phyloP scores from a whole-genome alignment of 2,113 vertebrate genomes.

The Cromileptes altivelis region DNA sequence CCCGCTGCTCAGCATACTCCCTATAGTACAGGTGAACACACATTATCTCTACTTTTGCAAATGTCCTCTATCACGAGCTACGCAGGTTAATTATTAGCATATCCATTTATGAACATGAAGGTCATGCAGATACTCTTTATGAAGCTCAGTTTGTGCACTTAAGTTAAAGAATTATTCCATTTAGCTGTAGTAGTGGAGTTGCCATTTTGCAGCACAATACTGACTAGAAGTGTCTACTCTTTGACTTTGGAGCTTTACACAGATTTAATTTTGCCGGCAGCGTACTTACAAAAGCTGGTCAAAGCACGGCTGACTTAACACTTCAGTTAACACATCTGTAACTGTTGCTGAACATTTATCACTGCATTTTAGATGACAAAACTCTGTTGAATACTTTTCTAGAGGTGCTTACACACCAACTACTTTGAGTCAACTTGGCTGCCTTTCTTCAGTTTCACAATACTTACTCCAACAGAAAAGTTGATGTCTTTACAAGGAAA shows the following conservation, averaged over 20 bases:
- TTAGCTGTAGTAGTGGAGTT: neutral
- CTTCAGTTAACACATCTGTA: conserved; percentile 1
- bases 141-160: neutral
- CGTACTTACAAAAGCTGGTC: no score
- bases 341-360: neutral
- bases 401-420: neutral
- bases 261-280: neutral
- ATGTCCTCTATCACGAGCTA: neutral
- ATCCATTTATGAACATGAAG: neutral
- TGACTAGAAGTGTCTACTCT: neutral
- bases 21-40: conserved; percentile 92
- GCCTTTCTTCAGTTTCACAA: neutral
- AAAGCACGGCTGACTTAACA: neutral
- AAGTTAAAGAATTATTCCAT: neutral
- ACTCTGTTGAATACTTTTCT: neutral
- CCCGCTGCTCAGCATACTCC: conserved; percentile 91
- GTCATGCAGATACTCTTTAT: neutral
- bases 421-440: neutral
- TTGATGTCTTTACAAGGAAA: neutral
- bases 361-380: neutral
- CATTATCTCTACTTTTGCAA: neutral
- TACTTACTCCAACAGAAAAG: neutral
- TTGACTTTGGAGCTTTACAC: neutral
- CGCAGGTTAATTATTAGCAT: neutral
- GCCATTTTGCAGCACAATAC: neutral